phyloP scores from a whole-genome alignment of 2,888 invertebrate genomes.

The Minunthozetes semirufus region DNA sequence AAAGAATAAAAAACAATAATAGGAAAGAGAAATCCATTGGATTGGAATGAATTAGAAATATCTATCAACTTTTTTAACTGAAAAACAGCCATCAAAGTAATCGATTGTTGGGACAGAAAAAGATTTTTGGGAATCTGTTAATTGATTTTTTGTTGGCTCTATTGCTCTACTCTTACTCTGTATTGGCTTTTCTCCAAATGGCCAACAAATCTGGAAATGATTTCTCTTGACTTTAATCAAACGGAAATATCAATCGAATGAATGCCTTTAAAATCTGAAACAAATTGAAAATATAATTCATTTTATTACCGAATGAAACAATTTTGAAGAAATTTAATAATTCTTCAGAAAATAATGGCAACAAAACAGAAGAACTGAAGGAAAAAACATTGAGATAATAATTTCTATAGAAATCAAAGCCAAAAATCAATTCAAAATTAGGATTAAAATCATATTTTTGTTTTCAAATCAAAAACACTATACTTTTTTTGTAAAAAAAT shows the following conservation, averaged over 20 bases:
- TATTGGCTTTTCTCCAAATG: background rate
- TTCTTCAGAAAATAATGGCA: background rate
- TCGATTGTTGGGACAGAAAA: background rate
- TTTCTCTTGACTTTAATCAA: background rate
- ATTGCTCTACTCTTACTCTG: background rate
- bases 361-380: too few species aligned
- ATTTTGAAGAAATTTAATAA: background rate
- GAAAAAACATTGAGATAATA: too few species aligned
- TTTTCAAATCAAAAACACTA: too few species aligned
- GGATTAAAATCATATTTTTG: too few species aligned
- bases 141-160: background rate
- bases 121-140: background rate
- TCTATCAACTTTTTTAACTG: background rate
- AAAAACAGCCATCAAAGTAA: background rate
- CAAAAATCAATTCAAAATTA: too few species aligned
- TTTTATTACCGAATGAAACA: background rate
- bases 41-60: conserved; percentile 16
- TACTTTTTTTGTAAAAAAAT: too few species aligned
- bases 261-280: background rate
- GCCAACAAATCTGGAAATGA: background rate
- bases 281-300: conserved; percentile 1
- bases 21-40: background rate
- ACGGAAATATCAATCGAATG: conserved; percentile 3
- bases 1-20: background rate
- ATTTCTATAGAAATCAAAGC: too few species aligned